Percentiles rank a stretch among this genome's conserved stretches.
Conservation (phyloP, 1,140 invertebrate species). For the Anastatus disparis region DNA sequence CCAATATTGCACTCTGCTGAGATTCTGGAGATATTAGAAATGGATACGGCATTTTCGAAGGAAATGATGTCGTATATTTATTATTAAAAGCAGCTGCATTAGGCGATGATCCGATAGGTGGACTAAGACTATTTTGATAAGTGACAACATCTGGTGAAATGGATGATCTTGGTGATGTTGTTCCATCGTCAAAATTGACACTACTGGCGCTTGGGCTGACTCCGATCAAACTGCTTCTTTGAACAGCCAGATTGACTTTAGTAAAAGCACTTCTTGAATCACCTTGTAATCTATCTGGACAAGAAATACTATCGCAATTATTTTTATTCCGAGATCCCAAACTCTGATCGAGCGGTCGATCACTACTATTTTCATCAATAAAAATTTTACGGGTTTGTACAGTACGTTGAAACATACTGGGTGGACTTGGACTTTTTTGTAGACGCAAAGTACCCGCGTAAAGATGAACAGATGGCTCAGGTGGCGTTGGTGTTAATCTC, state of each 20-base stretch:
- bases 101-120: slow-evolving; percentile 67
- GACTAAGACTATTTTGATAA: slow-evolving; percentile 81
- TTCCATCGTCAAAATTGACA: slow-evolving; percentile 55
- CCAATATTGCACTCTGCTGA: slow-evolving; percentile 47
- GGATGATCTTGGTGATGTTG: slow-evolving; percentile 72
- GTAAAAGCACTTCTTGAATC: slow-evolving; percentile 78
- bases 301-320: slow-evolving; percentile 50
- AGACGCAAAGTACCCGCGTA: slow-evolving; percentile 47
- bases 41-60: slow-evolving; percentile 60
- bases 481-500: slow-evolving; percentile 62
- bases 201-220: slow-evolving; percentile 2
- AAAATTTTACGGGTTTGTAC: not conserved
- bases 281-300: slow-evolving; percentile 47
- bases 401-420: slow-evolving; percentile 46
- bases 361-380: slow-evolving; percentile 37
- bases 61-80: slow-evolving; percentile 55
- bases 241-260: slow-evolving; percentile 72
- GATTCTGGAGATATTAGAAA: slow-evolving; percentile 57
- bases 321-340: slow-evolving; percentile 46
- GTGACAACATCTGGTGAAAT: slow-evolving; percentile 79
- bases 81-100: slow-evolving; percentile 51
- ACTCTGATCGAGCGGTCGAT: slow-evolving; percentile 33
- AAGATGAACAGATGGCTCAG: slow-evolving; percentile 52
- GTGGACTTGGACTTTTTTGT: slow-evolving; percentile 56
- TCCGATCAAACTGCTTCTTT: slow-evolving; percentile 47